Conservation (phyloP, 2,113 vertebrate species). For the Sus scrofa region DNA sequence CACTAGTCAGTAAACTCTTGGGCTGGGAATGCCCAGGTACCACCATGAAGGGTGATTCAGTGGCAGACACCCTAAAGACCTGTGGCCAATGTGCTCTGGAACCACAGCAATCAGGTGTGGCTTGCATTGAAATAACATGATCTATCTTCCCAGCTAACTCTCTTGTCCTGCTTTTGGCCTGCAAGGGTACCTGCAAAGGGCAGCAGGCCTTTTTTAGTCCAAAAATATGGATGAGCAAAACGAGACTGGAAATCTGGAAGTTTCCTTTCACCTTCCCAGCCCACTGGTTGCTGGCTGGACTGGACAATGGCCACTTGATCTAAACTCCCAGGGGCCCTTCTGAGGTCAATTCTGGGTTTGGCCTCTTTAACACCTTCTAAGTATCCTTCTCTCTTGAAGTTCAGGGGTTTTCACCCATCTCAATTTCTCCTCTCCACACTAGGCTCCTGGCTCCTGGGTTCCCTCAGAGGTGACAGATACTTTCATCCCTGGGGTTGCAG, state of each 20-base stretch:
- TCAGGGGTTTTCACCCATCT: not conserved
- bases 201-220: not conserved
- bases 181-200: not conserved
- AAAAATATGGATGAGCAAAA: not conserved
- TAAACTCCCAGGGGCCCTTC: not conserved
- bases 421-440: not conserved
- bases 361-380: not conserved
- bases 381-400: not conserved
- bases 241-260: not conserved
- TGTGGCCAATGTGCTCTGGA: not conserved
- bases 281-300: not conserved
- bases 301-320: not conserved
- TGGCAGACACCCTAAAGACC: not conserved
- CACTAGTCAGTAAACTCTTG: not conserved
- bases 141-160: not conserved
- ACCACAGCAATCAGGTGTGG: not conserved
- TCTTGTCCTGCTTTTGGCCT: not conserved
- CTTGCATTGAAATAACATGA: not conserved
- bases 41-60: not conserved
- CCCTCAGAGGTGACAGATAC: not conserved
- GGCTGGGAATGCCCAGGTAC: not conserved
- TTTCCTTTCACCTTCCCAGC: not conserved
- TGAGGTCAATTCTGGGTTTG: not conserved
- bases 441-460: not conserved
- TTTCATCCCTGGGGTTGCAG: not conserved